phyloP scores from a whole-genome alignment of 2,113 vertebrate species.

The Salvelinus sp. region DNA sequence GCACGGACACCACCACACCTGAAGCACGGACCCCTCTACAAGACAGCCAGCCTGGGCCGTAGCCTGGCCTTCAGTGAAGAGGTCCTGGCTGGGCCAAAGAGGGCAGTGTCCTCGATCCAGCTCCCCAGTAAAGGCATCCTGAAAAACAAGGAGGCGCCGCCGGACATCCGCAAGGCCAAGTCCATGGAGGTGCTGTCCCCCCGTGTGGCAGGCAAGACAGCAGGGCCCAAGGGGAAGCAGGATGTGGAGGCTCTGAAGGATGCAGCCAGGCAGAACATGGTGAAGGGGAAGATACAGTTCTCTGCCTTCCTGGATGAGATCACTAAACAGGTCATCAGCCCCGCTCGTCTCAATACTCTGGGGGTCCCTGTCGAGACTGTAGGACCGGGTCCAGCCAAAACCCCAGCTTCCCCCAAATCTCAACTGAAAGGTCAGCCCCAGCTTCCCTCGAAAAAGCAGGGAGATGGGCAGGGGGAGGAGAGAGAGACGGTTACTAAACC shows the following conservation, averaged over 20 bases:
- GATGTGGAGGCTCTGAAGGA: conserved; percentile 11
- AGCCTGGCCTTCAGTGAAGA: conserved; percentile 64
- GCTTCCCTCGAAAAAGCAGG: conserved; percentile 39
- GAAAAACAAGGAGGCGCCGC: conserved; percentile 64
- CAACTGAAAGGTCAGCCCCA: conserved; percentile 1
- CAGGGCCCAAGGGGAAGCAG: not conserved
- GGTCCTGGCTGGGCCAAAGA: conserved; percentile 53
- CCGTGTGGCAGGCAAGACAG: conserved; percentile 38
- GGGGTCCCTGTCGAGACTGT: conserved; percentile 46
- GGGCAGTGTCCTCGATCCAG: conserved; percentile 62
- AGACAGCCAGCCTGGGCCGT: conserved; percentile 67
- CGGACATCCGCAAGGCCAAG: conserved; percentile 71
- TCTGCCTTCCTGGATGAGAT: conserved; percentile 83
- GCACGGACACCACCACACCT: conserved; percentile 4
- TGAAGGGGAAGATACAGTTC: conserved; percentile 77
- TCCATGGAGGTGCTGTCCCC: conserved; percentile 79
- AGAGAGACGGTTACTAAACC: conserved; percentile 23
- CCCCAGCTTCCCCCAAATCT: conserved; percentile 13
- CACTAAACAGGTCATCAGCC: conserved; percentile 78
- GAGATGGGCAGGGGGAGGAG: conserved; percentile 26
- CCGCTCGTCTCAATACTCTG: conserved; percentile 69
- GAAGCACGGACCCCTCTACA: conserved; percentile 58
- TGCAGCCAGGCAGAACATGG: conserved; percentile 50
- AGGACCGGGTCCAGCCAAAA: conserved; percentile 8
- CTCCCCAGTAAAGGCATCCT: conserved; percentile 75